phyloP scores from a whole-genome alignment of 1,140 invertebrate genomes.

The Proctacanthus coquilletti region DNA sequence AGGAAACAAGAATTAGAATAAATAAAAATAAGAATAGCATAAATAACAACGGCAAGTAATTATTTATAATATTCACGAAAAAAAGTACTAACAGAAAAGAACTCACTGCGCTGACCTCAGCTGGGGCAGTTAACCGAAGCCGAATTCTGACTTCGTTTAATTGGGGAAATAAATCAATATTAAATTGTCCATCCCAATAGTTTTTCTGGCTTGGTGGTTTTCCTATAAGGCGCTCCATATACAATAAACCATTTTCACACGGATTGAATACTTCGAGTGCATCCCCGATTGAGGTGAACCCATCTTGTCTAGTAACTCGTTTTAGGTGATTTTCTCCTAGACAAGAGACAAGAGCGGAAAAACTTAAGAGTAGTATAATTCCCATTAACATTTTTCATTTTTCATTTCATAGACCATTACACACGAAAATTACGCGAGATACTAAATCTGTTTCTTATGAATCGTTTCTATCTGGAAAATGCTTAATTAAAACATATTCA shows the following conservation, averaged over 20 bases:
- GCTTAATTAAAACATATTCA: no score
- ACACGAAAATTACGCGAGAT: no score
- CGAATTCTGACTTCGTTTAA: neutral
- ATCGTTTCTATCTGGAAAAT: no score
- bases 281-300: neutral
- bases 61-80: neutral
- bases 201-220: neutral
- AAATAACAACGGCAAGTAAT: neutral
- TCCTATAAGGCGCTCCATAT: slow-evolving; percentile 1
- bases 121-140: neutral
- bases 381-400: no score
- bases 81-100: no score
- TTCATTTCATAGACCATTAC: no score
- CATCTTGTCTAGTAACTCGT: no score
- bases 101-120: neutral
- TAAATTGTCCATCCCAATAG: slow-evolving; percentile 1
- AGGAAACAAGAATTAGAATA: neutral
- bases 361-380: no score
- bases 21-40: neutral
- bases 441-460: no score
- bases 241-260: neutral
- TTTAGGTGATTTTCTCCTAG: no score
- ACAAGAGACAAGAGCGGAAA: no score
- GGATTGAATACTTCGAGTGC: neutral
- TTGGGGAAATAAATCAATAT: neutral